A percentile compares a stretch with the other conserved stretches of the same genome.
These are phyloP conservation scores for Cecropterus lyciades DNA, from an alignment of 1,140 invertebrate species.

Conservation along the genomic window DNA sequence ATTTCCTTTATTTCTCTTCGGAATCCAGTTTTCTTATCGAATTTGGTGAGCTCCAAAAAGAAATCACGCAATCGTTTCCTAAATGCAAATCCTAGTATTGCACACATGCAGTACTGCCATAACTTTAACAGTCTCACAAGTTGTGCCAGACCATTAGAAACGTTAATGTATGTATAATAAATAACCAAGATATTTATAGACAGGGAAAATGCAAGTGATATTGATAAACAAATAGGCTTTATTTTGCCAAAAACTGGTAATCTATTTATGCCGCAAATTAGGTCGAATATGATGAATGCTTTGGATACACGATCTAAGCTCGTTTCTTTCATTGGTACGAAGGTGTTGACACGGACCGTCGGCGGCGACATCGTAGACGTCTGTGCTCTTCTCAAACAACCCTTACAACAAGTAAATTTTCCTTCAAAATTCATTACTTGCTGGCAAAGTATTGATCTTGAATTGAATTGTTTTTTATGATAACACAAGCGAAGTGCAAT, in stretches of 20 bases:
- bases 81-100: constrained; percentile 12
- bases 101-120: constrained; percentile 26
- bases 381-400: not conserved
- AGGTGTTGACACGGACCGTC: constrained; percentile 34
- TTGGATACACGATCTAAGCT: constrained; percentile 32
- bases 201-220: constrained; percentile 15
- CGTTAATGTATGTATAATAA: constrained; percentile 16
- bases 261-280: constrained; percentile 39
- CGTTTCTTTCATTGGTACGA: constrained; percentile 13
- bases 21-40: constrained; percentile 35
- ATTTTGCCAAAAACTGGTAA: constrained; percentile 19
- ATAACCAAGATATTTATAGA: constrained; percentile 10
- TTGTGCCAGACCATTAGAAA: not conserved
- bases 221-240: constrained; percentile 16
- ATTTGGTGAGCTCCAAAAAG: constrained; percentile 26
- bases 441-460: not conserved
- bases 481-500: not conserved
- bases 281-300: constrained; percentile 29
- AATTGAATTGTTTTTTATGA: constrained; percentile 2
- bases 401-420: not conserved
- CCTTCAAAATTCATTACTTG: not conserved
- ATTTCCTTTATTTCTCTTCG: constrained; percentile 8
- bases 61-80: constrained; percentile 29
- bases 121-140: constrained; percentile 12
- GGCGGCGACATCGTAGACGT: constrained; percentile 33